Evolutionary conservation across 1,140 invertebrate species (phyloP), one percentile per base, ranked within the genome.

Genomic region (Nebria ingens): DNA sequence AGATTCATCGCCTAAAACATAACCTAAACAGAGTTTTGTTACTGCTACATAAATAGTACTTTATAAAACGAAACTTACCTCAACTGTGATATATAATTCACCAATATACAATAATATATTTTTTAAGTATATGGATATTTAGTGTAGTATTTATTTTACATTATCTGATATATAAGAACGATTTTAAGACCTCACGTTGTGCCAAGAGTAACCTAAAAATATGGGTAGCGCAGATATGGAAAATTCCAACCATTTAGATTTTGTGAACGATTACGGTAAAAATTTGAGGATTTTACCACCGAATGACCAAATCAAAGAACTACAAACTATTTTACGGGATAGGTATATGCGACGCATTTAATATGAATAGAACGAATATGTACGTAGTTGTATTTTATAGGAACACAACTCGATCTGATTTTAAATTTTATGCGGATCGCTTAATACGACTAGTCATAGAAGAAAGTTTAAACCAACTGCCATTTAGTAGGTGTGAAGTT

Each of bases 401-500:
- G 72, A 89, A 89, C 60, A 98, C 96, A 21, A 79, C 84, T 9
- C 79, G 94, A 63, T 94, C 89, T 75, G 95, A 99, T 73, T 98
- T 98, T 71, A 97, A 98, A 71, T 98, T 99, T 73, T 97, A 93
- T 73, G 95, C 96, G 6, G 96, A 98, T 75, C 82, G 95, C 29
- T 67, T 95, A 68, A 97, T 97, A 64, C 81, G 93, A 19, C 74
- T 98, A 51, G 93, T 99, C 2, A 96, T 99, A 60, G 97, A 99
- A 75, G 96, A 98, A 75, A 97, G 94, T 61, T 76, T 99, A 23
- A 98, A 99, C 73, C 93, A 97, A 67, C 75, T 99, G 45, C 95
- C 96, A 20, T 98, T 97, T 69, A 84, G 85, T 6, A 84, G 89
- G 70, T 88, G 85, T 69, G 80, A 85, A 57, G 86, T 99, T 2